Base-by-base conservation (phyloP, 2,888 invertebrate genomes). In the Stenodema calcarata region DNA sequence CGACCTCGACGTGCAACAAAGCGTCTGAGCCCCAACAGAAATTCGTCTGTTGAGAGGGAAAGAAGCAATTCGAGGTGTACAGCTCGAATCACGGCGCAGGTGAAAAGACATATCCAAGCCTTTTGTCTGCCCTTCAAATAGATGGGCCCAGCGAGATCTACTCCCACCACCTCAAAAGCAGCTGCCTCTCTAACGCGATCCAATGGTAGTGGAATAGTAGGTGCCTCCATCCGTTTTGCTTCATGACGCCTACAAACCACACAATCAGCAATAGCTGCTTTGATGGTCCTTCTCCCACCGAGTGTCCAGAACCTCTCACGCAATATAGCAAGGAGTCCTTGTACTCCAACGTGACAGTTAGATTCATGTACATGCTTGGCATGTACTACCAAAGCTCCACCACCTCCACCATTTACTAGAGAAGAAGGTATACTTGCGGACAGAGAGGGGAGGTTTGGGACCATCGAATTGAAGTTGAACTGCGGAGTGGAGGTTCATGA, bases 61-160 rank as follows among this genome's bases (percentile, higher is more conserved):
- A 82, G 86, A 0, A 90, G 89, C 7, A 91, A 23, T 88, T 92
- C 91, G 11, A 92, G 87, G 14, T 54, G 50, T 12, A 81, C 41
- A 54, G 81, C 81, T 23, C 81, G 81, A 9, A 4, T 16, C 16
- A 81, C 62, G 1, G 28, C 81, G 30, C 81, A 81, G 14, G 81
- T 81, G 35, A 90, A 90, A 16, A 92, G 73, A 4, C 88, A 88
- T 14, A 91, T 89, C 90, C 90, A 91, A 6, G 88, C 89, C 78
- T 90, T 90, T n/a, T 87, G 35, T 18, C 88, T 86, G n/a, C 87
- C 88, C 82, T 88, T 90, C 12, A 90, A 86, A 41, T 81, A 88
- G 16, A 91, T 62, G 0, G 91, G 91, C 0, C 91, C 91, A 6
- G 50, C 44, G 12, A 44, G 18, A 23, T 79, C 79, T 18, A 79